Percentiles rank a stretch among this genome's conserved stretches.
These are phyloP conservation scores for Amphipoea oculea DNA, from an alignment of 2,888 invertebrate species.

Conservation along the genomic window DNA sequence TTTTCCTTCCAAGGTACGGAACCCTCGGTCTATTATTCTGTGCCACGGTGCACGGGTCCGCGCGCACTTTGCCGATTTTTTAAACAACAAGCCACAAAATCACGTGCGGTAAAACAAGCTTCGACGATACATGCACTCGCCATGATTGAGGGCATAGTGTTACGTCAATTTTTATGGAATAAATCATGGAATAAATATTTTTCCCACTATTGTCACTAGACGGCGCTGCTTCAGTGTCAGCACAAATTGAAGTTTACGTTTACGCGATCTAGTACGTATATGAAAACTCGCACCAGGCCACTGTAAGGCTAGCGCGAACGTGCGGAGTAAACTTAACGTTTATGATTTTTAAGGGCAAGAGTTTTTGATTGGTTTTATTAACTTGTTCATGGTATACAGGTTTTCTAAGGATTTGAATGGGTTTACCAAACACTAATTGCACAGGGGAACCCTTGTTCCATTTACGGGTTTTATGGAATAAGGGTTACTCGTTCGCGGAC, in stretches of 20 bases:
- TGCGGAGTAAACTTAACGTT: not conserved
- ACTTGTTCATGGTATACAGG: not conserved
- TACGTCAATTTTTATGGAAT: not conserved
- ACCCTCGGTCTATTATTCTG: not conserved
- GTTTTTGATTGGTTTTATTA: no score
- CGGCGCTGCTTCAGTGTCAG: not conserved
- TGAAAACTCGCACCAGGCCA: not conserved
- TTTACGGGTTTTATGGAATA: slow-evolving; percentile 1
- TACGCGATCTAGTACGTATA: not conserved
- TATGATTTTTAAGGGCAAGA: not conserved
- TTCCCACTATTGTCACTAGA: not conserved
- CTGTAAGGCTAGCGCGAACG: not conserved
- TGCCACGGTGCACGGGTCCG: not conserved
- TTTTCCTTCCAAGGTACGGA: not conserved
- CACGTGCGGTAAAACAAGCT: not conserved
- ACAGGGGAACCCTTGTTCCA: not conserved
- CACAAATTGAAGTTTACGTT: not conserved
- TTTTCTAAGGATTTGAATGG: not conserved
- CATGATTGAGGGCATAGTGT: not conserved
- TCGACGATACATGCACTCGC: not conserved
- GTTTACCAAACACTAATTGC: not conserved
- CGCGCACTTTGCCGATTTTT: not conserved
- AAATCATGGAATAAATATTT: not conserved
- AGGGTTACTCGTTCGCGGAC: not conserved
- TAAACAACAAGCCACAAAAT: not conserved